Evolutionary conservation across 2,797 vertebrate genomes (phyloP), one percentile per base, ranked within the genome.

Genomic region (Dermochelys coriacea): DNA sequence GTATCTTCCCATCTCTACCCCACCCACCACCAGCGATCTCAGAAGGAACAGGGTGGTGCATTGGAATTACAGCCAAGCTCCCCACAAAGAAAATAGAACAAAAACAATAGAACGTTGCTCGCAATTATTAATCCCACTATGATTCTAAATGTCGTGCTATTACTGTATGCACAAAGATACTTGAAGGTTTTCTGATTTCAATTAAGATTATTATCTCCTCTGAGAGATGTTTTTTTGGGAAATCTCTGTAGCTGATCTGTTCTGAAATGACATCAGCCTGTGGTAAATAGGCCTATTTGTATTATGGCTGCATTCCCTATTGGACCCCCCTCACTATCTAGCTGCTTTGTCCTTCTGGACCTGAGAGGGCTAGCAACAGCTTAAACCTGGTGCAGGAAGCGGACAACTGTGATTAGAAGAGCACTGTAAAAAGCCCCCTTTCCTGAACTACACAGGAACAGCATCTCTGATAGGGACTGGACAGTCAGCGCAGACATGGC

Each of bases 151-250:
- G 86, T 47, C 5, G 2, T 82, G 86, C 85, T 96, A 84, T 96
- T 96, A 93, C 61, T 64, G 89, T 78, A 84, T 5, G 57, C 91
- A 97, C 95, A 97, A 96, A 97, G 95, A 97, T 91, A 91, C 89
- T 93, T 92, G 93, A 98, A 97, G 91, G 95, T 96, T 98, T 97
- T 97, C 96, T 97, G 97, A 97, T 97, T 98, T 98, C 98, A 97
- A 94, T 98, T 98, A 98, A 80, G 95, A 98, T 98, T 95, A 89
- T 97, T 97, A 97, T 97, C 97, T 97, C 85, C 80, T 96, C 89
- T 90, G 95, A 98, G 95, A 95, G 90, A 95, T 84, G 52, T n/a
- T 94, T 96, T 96, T 94, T 90, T 68, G 93, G 95, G 94, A 97
- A 97, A 95, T 97, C 88, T 95, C 79, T 94, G 91, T 75, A 84